These are phyloP conservation scores for Leuciscus idus DNA, from an alignment of 2,113 vertebrate species.

Conservation along the genomic window DNA sequence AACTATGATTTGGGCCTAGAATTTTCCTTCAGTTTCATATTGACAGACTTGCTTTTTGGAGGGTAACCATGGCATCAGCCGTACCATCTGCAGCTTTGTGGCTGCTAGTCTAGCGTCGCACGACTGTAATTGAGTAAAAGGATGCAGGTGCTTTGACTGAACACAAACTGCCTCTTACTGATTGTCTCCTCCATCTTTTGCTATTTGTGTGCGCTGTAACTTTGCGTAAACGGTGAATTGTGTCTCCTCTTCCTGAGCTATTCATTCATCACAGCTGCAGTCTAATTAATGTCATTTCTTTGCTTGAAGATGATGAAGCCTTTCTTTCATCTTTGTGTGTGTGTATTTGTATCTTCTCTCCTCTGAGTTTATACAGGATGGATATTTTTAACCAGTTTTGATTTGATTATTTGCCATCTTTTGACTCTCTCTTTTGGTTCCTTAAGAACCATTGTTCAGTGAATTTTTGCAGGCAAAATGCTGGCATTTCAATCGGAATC, in stretches of 20 bases:
- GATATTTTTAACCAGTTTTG: slow-evolving; percentile 5
- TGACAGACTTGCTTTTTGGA: slow-evolving; percentile 2
- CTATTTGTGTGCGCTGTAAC: neutral
- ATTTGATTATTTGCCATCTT: slow-evolving; percentile 6
- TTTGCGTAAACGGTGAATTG: slow-evolving; percentile 20
- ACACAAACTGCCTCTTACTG: slow-evolving; percentile 20
- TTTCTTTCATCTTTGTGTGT: neutral
- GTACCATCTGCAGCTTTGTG: slow-evolving; percentile 27
- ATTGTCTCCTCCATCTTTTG: slow-evolving; percentile 10
- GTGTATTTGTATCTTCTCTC: neutral
- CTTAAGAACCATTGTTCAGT: neutral
- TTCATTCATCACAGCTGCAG: slow-evolving; percentile 50
- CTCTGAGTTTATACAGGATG: neutral
- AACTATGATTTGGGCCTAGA: neutral
- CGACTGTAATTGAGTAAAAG: slow-evolving; percentile 41
- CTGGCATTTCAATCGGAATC: too few relatives aligned
- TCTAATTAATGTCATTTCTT: slow-evolving; percentile 46
- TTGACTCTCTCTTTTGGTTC: neutral
- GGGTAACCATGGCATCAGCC: slow-evolving; percentile 27
- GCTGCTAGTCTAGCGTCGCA: neutral
- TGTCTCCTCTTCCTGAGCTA: slow-evolving; percentile 23
- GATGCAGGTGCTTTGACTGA: slow-evolving; percentile 38
- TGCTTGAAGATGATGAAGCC: slow-evolving; percentile 28
- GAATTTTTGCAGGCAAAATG: neutral
- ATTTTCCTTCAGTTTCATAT: slow-evolving; percentile 7